Evolutionary conservation across 2,797 vertebrate species (phyloP).

Genomic region (Sphenopsis melanotis): DNA sequence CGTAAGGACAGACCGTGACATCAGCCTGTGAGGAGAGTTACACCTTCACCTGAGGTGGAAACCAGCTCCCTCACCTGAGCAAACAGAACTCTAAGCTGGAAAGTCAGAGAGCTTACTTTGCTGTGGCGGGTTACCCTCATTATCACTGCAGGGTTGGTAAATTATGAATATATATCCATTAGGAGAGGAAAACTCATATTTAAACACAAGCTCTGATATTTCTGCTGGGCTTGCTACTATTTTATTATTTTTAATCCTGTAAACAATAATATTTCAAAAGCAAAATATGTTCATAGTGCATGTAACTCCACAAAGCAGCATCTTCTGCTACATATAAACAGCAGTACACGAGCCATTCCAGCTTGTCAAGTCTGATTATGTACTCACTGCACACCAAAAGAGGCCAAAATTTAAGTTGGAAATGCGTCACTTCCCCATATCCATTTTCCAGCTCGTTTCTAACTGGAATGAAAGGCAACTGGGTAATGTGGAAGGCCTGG

Average conservation of each 20-base stretch:
- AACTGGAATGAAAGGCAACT: not conserved
- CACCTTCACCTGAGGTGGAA: not conserved
- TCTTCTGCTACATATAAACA: not conserved
- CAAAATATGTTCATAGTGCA: not conserved
- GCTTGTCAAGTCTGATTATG: not conserved
- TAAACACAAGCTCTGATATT: not conserved
- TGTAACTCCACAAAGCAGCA: not conserved
- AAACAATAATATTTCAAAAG: not conserved
- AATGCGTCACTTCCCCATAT: not conserved
- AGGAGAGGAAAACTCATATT: not conserved
- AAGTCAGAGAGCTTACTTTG: not conserved
- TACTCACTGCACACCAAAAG: accelerated
- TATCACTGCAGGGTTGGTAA: not conserved
- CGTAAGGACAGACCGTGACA: no score
- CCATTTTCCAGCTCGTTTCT: not conserved
- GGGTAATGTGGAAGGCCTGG: not conserved
- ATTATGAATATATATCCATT: not conserved
- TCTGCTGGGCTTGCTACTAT: not conserved
- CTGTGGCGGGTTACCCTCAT: not conserved
- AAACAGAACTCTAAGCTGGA: not conserved
- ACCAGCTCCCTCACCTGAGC: not conserved
- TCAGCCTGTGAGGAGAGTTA: not conserved
- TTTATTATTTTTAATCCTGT: not conserved
- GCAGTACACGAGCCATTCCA: not conserved
- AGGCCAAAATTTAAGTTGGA: not conserved